Percentiles rank a stretch among this genome's conserved stretches.
phyloP scores from a whole-genome alignment of 2,888 invertebrate genomes.

The Idaea straminata region DNA sequence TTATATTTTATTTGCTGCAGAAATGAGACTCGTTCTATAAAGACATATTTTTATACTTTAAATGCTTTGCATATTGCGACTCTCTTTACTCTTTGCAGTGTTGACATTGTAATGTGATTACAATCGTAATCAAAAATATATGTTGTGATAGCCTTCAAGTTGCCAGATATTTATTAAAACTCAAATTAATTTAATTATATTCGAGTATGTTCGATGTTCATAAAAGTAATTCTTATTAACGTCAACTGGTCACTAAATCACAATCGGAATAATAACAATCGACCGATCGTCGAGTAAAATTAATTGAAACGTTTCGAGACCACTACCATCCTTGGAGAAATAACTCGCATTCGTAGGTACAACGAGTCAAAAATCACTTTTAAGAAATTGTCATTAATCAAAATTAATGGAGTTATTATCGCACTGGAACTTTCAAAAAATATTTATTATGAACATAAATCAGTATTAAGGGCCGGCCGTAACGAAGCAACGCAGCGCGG shows the following conservation, averaged over 20 bases:
- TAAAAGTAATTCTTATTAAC: conserved; percentile 22
- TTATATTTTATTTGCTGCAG: conserved; percentile 34
- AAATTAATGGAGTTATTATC: conserved; percentile 81
- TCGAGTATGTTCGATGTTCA: conserved; percentile 24
- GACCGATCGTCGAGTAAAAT: conserved; percentile 57
- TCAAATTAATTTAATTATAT: conserved; percentile 23
- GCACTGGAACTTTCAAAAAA: conserved; percentile 78
- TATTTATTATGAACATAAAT: conserved; percentile 77
- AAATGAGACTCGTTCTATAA: conserved; percentile 50
- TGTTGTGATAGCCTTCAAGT: conserved; percentile 16
- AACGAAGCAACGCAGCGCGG: conserved; percentile 63
- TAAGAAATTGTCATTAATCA: conserved; percentile 78
- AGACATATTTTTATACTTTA: conserved; percentile 49
- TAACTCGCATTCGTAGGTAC: conserved; percentile 44
- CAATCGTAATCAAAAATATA: conserved; percentile 20
- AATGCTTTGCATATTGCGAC: conserved; percentile 28
- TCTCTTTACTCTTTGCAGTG: conserved; percentile 13
- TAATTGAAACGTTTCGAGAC: conserved; percentile 66
- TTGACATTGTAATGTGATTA: conserved; percentile 25
- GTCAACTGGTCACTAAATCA: conserved; percentile 27
- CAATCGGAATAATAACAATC: conserved; percentile 63
- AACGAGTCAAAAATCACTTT: conserved; percentile 69
- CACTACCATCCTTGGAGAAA: conserved; percentile 52
- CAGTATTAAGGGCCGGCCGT: conserved; percentile 76
- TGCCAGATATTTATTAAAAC: conserved; percentile 9